phyloP scores from a whole-genome alignment of 1,140 invertebrate genomes.

The Kradibia gibbosae region DNA sequence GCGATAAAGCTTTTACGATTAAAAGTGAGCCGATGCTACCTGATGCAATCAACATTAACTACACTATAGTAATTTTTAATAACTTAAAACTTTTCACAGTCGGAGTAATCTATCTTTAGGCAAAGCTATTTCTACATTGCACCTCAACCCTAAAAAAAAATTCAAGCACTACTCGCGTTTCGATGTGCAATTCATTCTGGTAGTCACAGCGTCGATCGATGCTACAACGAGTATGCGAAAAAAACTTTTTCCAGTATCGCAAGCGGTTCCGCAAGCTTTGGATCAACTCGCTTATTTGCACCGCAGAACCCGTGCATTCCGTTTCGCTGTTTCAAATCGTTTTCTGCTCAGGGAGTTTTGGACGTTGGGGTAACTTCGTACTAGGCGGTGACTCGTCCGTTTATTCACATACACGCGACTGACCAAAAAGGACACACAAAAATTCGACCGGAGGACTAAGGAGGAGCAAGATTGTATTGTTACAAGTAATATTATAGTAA shows the following conservation, averaged over 20 bases:
- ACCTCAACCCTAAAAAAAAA: not conserved
- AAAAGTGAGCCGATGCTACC: no score
- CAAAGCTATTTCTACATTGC: not conserved
- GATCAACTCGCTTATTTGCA: not conserved
- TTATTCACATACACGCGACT: slow-evolving; percentile 51
- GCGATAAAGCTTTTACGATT: not conserved
- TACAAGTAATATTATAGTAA: no score
- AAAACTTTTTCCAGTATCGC: not conserved
- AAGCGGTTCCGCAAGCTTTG: not conserved
- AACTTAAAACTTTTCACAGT: no score
- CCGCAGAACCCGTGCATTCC: not conserved
- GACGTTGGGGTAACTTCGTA: slow-evolving; percentile 54
- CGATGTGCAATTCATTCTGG: not conserved
- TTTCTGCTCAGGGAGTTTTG: slow-evolving; percentile 3
- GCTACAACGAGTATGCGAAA: not conserved
- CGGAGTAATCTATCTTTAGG: no score
- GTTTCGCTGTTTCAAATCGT: not conserved
- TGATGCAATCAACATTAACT: no score
- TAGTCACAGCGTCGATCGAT: not conserved
- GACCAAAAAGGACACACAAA: slow-evolving; percentile 40
- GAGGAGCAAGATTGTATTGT: no score
- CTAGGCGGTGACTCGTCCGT: slow-evolving; percentile 61
- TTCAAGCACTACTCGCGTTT: not conserved
- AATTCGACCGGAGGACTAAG: no score
- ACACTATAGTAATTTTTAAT: no score